Base-by-base conservation (phyloP, 2,888 invertebrate genomes). In the Scaptomyza caliginosa region DNA sequence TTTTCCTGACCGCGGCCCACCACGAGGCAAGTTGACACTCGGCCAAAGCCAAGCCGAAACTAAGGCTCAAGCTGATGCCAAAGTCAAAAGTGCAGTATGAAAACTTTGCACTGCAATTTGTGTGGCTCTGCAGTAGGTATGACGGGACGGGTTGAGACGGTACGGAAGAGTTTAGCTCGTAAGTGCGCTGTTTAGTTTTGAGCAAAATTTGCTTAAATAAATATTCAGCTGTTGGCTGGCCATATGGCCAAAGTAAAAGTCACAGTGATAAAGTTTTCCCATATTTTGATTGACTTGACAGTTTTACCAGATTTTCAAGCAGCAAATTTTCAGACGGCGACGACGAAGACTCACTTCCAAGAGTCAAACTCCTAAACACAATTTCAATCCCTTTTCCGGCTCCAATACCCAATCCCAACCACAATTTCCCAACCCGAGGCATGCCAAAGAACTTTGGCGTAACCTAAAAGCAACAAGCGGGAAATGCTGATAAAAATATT, bases 401-500 rank as follows among this genome's bases (percentile, higher is more conserved):
- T 26, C 30, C 32, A 48, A 24, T 21, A 7, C 32, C 24, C 16
- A 42, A 42, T 10, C 13, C 28, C 48, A 8, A 26, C 21, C 28
- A 10, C 13, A 24, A 30, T 30, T n/a, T 4, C 26, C 16, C 17
- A 58, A 48, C 66, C 74, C 36, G 65, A 43, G 56, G 77, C 67
- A 74, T 60, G 66, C 55, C 38, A 51, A 52, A 54, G 67, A 73
- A 80, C 68, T 80, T 77, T 46, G 50, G 32, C 70, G 77, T 64
- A 66, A 59, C 66, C 68, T 59, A 69, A 85, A 70, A 77, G 81
- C 84, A 86, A 86, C 86, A 83, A 83, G 84, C 84, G 86, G 57
- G 76, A 80, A 86, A 77, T 74, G 81, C 85, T 86, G 81, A 86
- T 83, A 84, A 83, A 84, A 84, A 84, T 84, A 86, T 78, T 86